Percentiles rank a stretch among this genome's conserved stretches.
Conservation (phyloP, 2,113 vertebrate species). For the Solea senegalensis region DNA sequence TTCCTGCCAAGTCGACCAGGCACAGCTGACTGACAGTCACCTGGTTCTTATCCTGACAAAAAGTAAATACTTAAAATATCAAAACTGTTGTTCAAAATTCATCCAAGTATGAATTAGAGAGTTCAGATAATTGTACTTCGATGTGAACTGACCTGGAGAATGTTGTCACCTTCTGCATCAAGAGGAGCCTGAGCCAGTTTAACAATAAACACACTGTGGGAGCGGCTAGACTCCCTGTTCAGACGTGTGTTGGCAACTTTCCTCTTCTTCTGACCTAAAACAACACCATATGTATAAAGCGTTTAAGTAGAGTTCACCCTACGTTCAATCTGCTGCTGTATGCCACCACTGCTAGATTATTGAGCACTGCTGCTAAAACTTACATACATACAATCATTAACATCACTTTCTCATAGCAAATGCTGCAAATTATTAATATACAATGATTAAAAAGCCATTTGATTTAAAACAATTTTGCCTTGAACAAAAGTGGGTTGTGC, state of each 20-base stretch:
- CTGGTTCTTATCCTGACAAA: slow-evolving; percentile 89
- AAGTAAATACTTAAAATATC: not conserved
- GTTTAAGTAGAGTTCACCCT: not conserved
- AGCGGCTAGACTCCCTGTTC: slow-evolving; percentile 94
- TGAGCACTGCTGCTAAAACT: too few relatives aligned
- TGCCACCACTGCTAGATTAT: too few relatives aligned
- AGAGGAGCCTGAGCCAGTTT: slow-evolving; percentile 94
- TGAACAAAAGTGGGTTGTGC: too few relatives aligned
- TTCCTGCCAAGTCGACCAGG: slow-evolving; percentile 95
- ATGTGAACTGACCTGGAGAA: slow-evolving; percentile 86
- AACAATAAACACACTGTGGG: slow-evolving; percentile 93
- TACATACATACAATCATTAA: too few relatives aligned
- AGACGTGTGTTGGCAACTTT: slow-evolving; percentile 90
- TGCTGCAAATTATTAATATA: too few relatives aligned
- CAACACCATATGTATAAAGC: not conserved
- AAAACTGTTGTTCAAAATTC: not conserved
- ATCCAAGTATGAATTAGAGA: too few relatives aligned
- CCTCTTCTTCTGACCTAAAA: slow-evolving; percentile 81
- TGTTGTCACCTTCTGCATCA: slow-evolving; percentile 91
- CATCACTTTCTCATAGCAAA: too few relatives aligned
- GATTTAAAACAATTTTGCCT: too few relatives aligned
- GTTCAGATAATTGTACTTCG: not conserved
- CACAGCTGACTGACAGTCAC: slow-evolving; percentile 92
- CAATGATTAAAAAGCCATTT: too few relatives aligned
- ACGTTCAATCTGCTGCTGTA: not conserved